Evolutionary conservation across 2,797 vertebrate species (phyloP).

Genomic region (Tamandua tetradactyla): DNA sequence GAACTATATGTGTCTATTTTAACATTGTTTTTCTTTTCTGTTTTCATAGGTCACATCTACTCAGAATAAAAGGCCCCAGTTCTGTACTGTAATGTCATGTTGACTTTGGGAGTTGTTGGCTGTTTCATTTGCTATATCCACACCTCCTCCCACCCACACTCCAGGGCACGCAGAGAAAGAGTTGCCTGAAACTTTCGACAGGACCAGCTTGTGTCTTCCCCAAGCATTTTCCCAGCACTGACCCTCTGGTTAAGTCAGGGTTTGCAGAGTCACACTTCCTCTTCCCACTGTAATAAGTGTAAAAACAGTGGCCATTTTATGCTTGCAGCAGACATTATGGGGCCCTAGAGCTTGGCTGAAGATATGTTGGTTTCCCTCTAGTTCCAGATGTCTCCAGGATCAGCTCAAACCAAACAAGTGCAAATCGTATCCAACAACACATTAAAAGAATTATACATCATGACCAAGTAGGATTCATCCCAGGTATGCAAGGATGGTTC

Average conservation of each 20-base stretch:
- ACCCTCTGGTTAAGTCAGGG: background rate
- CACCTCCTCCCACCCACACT: too few relatives aligned
- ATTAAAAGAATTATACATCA: too few relatives aligned
- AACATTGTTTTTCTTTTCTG: background rate
- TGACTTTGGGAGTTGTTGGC: background rate
- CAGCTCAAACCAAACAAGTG: too few relatives aligned
- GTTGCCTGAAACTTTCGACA: background rate
- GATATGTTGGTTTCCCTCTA: conserved; percentile 25
- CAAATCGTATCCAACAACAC: too few relatives aligned
- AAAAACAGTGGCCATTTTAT: background rate
- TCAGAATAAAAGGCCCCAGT: background rate
- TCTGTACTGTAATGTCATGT: background rate
- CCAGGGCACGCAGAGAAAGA: background rate
- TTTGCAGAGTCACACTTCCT: background rate
- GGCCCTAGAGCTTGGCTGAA: background rate
- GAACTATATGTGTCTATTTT: background rate
- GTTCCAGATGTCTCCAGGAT: conserved; percentile 29
- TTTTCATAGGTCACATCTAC: background rate
- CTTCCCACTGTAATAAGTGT: background rate
- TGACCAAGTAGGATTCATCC: too few relatives aligned
- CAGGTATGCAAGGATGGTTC: too few relatives aligned
- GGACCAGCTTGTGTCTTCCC: background rate
- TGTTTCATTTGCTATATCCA: background rate
- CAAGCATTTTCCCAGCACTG: background rate
- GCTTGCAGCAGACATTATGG: background rate